Evolutionary conservation across 2,888 invertebrate genomes (phyloP).

Genomic region (Lycocerus yunnanus): DNA sequence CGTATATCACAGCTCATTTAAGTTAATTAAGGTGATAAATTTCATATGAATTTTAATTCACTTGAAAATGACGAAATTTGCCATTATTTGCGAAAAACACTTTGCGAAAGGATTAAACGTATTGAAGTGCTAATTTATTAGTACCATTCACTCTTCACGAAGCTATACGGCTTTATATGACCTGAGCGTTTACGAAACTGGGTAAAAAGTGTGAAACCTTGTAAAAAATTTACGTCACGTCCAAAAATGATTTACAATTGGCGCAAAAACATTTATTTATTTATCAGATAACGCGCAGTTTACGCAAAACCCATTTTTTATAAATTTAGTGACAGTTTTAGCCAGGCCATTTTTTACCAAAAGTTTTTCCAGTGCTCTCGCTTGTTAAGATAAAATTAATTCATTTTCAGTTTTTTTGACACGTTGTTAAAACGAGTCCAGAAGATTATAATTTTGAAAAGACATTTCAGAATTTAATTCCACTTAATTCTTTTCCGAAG

Average conservation of each 20-base stretch:
- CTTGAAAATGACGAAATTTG: not conserved
- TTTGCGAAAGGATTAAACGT: not conserved
- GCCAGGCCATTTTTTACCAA: not conserved
- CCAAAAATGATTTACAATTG: not conserved
- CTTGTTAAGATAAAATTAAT: not conserved
- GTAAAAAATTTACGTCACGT: not conserved
- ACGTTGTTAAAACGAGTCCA: not conserved
- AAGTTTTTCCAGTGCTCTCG: not conserved
- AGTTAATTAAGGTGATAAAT: not conserved
- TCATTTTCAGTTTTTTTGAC: not conserved
- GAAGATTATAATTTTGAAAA: not conserved
- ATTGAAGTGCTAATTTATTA: not conserved
- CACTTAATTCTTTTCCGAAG: not conserved
- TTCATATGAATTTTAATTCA: not conserved
- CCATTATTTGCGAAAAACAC: not conserved
- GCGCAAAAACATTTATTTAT: not conserved
- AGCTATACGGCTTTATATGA: not conserved
- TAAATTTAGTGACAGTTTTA: not conserved
- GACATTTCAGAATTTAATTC: not conserved
- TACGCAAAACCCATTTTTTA: not conserved
- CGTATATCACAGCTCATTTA: not conserved
- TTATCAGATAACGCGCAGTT: not conserved
- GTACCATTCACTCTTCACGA: not conserved
- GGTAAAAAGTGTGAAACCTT: not conserved
- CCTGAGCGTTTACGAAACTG: not conserved